A percentile compares a stretch with the other conserved stretches of the same genome.
Conservation (phyloP, 2,797 vertebrate genomes). For the Chrysolophus pictus region DNA sequence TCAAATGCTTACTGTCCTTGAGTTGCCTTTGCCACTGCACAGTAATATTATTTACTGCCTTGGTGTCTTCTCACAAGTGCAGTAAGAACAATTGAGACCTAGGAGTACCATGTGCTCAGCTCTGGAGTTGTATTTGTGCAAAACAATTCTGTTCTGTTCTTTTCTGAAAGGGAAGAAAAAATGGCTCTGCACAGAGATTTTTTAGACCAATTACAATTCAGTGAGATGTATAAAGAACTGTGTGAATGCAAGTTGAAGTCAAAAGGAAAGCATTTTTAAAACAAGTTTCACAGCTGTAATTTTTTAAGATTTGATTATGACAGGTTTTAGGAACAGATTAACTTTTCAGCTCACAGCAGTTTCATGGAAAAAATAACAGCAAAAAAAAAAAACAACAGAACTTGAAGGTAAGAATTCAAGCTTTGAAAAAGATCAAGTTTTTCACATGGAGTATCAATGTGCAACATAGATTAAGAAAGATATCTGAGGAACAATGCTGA, state of each 20-base stretch:
- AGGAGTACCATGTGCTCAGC: neutral
- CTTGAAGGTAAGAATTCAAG: neutral
- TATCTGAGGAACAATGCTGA: neutral
- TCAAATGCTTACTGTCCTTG: neutral
- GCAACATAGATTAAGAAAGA: neutral
- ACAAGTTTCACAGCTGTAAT: neutral
- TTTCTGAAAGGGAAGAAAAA: conserved; percentile 9
- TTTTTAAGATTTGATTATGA: neutral
- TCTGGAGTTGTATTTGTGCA: neutral
- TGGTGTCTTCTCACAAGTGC: conserved; percentile 18
- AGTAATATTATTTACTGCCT: neutral
- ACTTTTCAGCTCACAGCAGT: neutral
- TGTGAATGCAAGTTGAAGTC: neutral
- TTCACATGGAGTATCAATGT: neutral
- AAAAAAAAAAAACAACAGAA: neutral
- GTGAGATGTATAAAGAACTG: neutral
- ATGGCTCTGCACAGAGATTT: neutral
- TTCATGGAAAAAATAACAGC: neutral
- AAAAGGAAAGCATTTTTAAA: neutral
- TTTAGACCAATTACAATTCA: neutral
- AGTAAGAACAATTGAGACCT: conserved; percentile 11
- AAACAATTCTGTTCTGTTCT: conserved; percentile 10
- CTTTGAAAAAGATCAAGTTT: neutral
- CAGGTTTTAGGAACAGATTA: neutral
- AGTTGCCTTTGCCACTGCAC: neutral